Conservation (phyloP, 2,797 vertebrate species). For the Dendrocincla tyrannina region DNA sequence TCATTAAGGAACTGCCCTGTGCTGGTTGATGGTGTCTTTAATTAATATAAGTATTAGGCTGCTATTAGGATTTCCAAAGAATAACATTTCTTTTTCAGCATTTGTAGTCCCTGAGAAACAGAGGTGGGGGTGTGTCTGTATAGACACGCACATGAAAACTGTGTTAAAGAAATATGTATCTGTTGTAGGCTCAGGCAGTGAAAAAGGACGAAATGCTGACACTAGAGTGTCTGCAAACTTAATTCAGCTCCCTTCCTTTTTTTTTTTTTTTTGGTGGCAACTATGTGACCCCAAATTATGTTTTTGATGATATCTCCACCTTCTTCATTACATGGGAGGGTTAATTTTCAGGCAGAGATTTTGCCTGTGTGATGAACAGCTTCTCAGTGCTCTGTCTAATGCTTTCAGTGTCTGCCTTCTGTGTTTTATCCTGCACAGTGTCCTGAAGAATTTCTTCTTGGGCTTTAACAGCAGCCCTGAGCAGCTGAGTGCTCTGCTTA, state of each 20-base stretch:
- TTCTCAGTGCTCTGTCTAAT: not conserved
- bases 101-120: not conserved
- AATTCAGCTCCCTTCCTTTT: not conserved
- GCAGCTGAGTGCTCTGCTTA: not conserved
- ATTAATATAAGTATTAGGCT: not conserved
- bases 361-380: not conserved
- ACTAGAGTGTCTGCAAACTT: not conserved
- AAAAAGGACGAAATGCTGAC: not conserved
- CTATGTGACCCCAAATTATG: not conserved
- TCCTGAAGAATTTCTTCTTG: not conserved
- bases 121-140: not conserved
- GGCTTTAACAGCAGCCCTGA: not conserved
- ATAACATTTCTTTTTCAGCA: not conserved
- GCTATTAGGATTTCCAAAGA: not conserved
- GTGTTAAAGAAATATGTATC: not conserved
- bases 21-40: not conserved
- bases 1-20: slow-evolving; percentile 54
- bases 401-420: not conserved
- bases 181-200: not conserved
- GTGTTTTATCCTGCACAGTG: not conserved
- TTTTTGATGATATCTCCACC: not conserved
- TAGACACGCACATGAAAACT: not conserved
- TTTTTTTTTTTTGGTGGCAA: not conserved
- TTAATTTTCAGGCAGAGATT: not conserved
- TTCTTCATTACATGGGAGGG: not conserved